These are phyloP conservation scores for Steinernema khuongi DNA, from an alignment of 1,140 invertebrate genomes.

Conservation along the genomic window DNA sequence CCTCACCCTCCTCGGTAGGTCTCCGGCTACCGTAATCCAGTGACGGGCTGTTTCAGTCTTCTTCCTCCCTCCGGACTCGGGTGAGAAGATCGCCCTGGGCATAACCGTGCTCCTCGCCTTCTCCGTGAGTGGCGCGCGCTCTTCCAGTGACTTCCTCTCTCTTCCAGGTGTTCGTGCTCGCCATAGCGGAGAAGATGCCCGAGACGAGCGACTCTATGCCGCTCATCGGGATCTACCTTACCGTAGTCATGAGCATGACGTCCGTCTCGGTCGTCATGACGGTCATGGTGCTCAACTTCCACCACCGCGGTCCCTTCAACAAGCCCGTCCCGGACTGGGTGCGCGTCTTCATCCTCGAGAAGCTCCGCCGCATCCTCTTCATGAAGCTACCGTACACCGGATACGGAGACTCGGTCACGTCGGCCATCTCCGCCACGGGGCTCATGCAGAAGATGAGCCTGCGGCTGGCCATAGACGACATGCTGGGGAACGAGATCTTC, in stretches of 20 bases:
- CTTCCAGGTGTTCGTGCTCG: constrained; percentile 75
- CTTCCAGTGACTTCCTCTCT: not conserved
- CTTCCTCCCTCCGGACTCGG: constrained; percentile 82
- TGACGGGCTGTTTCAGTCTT: constrained; percentile 81
- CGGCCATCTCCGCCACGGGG: not conserved
- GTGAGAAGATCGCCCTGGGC: constrained; percentile 71
- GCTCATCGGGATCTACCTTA: constrained; percentile 69
- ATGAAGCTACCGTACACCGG: constrained; percentile 37
- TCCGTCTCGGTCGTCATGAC: constrained; percentile 64
- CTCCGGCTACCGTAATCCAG: not conserved
- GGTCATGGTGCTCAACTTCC: constrained; percentile 65
- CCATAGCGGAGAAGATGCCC: constrained; percentile 79
- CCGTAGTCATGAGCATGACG: constrained; percentile 62
- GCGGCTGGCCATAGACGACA: not conserved
- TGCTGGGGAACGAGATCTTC: not conserved
- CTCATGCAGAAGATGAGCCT: constrained; percentile 5
- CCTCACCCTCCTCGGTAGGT: constrained; percentile 67
- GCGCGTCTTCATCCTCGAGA: constrained; percentile 56
- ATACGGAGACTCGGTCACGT: not conserved
- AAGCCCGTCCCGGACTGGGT: constrained; percentile 62
- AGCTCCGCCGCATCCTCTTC: constrained; percentile 48
- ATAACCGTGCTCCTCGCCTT: constrained; percentile 82
- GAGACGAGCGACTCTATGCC: constrained; percentile 79
- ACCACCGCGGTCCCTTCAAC: constrained; percentile 63
- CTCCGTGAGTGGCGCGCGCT: constrained; percentile 87